Base-by-base conservation (phyloP, 1,140 invertebrate species). In the Rhynchophorus ferrugineus region DNA sequence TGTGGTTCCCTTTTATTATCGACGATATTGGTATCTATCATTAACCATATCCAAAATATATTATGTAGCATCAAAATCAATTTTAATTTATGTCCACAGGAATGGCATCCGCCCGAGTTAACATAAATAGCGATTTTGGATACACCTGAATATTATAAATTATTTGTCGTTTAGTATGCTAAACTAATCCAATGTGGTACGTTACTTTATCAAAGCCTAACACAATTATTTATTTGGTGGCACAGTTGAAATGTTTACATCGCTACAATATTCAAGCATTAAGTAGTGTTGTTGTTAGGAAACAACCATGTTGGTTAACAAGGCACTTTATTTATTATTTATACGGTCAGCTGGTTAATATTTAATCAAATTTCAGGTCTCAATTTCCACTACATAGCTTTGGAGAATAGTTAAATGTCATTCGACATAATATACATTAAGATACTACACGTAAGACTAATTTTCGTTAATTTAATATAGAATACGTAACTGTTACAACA, bases 51-150 rank as follows among this genome's bases (percentile, higher is more conserved):
- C n/a, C n/a, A n/a, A n/a, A n/a, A n/a, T n/a, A n/a, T n/a, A n/a
- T n/a, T n/a, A n/a, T n/a, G n/a, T n/a, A 17, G n/a, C 38, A 9
- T 29, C 24, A 29, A 29, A 41, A 41, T 41, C 38, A 41, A 41
- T 41, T 41, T 41, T 41, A 41, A 41, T 41, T 41, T 41, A 17
- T 41, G 38, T 41, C 38, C 16, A 20, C 38, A 18, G 14, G 1
- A 11, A 41, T 17, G 14, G 3, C 16, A 41, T 18, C 18, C 18
- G 13, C 38, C 11, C 11, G 38, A 41, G 17, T 41, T 41, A 41
- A 41, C 38, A 41, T 41, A 41, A 41, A 41, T 19, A 18, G 35
- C 18, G 38, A 41, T 41, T 41, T 17, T 7, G 17, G 38, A 41
- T 41, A 18, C 2, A 41, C 38, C 6, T 41, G 38, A 41, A 41